Evolutionary conservation across 2,888 invertebrate genomes (phyloP).

Genomic region (Tachystola acroxantha): DNA sequence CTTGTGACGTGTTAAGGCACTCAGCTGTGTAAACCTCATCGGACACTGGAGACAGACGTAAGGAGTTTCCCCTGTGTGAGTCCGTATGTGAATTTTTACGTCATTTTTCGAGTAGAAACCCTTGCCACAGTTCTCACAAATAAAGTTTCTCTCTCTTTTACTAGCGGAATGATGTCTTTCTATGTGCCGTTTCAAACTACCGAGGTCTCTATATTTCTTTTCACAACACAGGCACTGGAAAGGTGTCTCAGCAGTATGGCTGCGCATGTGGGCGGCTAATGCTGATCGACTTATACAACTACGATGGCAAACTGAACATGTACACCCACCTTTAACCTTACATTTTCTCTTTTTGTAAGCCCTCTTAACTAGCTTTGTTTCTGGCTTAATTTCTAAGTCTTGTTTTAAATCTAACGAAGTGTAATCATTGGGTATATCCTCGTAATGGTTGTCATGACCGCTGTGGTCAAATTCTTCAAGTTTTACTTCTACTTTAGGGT

Average conservation of each 20-base stretch:
- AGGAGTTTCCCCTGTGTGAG: conserved; percentile 62
- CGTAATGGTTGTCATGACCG: conserved; percentile 19
- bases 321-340: conserved; percentile 15
- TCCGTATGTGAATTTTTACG: conserved; percentile 50
- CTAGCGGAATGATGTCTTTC: conserved; percentile 38
- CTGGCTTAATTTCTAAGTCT: conserved; percentile 4
- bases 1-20: conserved; percentile 46
- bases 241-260: conserved; percentile 46
- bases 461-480: conserved; percentile 23
- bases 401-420: conserved; percentile 2
- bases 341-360: conserved; percentile 19
- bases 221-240: conserved; percentile 44
- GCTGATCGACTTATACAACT: conserved; percentile 40
- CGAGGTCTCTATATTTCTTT: conserved; percentile 48
- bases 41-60: conserved; percentile 49
- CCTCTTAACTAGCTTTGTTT: conserved; percentile 12
- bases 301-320: conserved; percentile 42
- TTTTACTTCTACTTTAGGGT: conserved; percentile 36
- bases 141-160: conserved; percentile 39
- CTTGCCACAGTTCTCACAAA: conserved; percentile 63
- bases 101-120: conserved; percentile 49
- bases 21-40: conserved; percentile 45
- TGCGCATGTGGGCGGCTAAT: conserved; percentile 43
- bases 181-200: conserved; percentile 46
- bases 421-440: conserved; percentile 16